Conservation (phyloP, 2,888 invertebrate genomes). For the Lucinisca nassula region DNA sequence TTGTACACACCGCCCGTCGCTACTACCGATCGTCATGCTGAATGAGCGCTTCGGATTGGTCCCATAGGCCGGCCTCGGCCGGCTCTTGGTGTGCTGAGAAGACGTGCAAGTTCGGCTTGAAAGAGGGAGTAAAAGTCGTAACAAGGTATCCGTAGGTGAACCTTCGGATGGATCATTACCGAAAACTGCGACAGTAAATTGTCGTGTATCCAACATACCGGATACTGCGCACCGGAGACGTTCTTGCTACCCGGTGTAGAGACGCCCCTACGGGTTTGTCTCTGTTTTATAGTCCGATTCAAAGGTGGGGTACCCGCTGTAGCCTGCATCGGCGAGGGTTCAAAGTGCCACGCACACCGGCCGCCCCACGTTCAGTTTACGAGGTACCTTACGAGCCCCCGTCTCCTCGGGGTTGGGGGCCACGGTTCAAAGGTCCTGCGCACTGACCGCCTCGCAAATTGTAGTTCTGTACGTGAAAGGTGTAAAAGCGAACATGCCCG, state of each 20-base stretch:
- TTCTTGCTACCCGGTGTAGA: no score
- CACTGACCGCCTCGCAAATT: background rate
- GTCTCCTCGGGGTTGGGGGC: background rate
- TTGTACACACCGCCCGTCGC: conserved; percentile 93
- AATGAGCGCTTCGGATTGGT: background rate
- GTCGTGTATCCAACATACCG: no score
- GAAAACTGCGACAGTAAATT: conserved; percentile 17
- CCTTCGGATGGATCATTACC: conserved; percentile 89
- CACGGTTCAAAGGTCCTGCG: background rate
- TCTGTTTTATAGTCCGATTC: background rate
- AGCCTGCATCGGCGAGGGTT: background rate
- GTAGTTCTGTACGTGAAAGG: background rate
- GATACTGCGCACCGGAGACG: no score
- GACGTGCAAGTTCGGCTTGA: conserved; percentile 91
- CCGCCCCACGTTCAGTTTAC: background rate
- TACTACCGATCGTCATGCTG: conserved; percentile 87
- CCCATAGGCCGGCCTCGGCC: background rate
- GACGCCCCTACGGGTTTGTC: no score
- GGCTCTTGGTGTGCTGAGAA: conserved; percentile 88
- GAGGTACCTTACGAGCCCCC: background rate
- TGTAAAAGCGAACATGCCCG: background rate
- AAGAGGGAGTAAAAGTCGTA: conserved; percentile 89
- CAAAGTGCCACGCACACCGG: background rate
- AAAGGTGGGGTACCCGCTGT: background rate
- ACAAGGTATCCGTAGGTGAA: conserved; percentile 91